Percentiles rank a stretch among this genome's conserved stretches.
These are phyloP conservation scores for Tretioscincus oriximinensis DNA, from an alignment of 2,113 vertebrate genomes.

Conservation along the genomic window DNA sequence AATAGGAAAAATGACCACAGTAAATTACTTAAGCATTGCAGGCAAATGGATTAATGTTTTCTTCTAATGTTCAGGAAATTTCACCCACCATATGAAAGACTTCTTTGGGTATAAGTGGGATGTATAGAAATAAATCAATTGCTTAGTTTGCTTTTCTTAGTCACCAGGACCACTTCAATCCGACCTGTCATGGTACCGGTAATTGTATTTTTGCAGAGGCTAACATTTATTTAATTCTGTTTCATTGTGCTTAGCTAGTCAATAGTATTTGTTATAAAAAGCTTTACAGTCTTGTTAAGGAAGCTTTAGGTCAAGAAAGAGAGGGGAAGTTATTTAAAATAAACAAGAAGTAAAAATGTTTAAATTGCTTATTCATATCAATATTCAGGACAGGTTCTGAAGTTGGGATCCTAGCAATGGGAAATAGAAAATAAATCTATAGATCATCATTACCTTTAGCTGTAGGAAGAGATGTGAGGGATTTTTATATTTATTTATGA, in stretches of 20 bases:
- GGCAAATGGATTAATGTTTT: conserved; percentile 44
- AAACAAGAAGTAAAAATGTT: background rate
- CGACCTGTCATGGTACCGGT: background rate
- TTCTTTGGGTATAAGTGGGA: conserved; percentile 40
- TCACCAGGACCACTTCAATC: conserved; percentile 12
- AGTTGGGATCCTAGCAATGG: background rate
- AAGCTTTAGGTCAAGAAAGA: background rate
- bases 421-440: background rate
- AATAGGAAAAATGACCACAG: conserved; percentile 53
- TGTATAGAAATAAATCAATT: conserved; percentile 43
- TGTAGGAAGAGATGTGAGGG: background rate
- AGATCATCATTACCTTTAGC: background rate
- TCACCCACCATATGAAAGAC: conserved; percentile 1
- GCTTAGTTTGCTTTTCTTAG: conserved; percentile 35
- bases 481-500: no score
- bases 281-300: background rate
- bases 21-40: conserved; percentile 47
- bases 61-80: conserved; percentile 41
- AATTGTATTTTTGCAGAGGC: conserved; percentile 1
- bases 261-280: background rate
- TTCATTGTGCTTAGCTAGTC: conserved; percentile 3
- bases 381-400: background rate
- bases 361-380: background rate
- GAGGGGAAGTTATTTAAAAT: background rate
- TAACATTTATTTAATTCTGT: conserved; percentile 36